phyloP scores from a whole-genome alignment of 1,140 invertebrate genomes.

The Trachelipus rathkii region DNA sequence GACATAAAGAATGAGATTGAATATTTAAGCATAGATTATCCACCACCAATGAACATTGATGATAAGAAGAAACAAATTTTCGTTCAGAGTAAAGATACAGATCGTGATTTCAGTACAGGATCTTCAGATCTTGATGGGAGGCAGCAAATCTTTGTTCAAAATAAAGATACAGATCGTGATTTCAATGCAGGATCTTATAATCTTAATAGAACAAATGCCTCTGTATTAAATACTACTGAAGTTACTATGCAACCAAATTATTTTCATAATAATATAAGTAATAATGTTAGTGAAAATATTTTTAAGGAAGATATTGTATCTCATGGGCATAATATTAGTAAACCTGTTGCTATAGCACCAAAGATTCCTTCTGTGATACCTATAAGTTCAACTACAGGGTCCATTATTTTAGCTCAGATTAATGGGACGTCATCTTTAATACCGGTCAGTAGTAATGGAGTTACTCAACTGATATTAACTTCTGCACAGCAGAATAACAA shows the following conservation, averaged over 20 bases:
- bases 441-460: constrained; percentile 26
- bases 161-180: no score
- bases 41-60: not conserved
- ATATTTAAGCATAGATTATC: not conserved
- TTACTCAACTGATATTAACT: constrained; percentile 34
- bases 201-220: no score
- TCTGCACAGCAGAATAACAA: constrained; percentile 16
- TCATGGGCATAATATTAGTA: constrained; percentile 9
- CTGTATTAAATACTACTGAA: not conserved
- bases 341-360: constrained; percentile 38
- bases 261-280: constrained; percentile 16
- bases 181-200: no score
- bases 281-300: not conserved
- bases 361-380: constrained; percentile 36
- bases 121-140: not conserved
- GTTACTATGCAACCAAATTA: not conserved
- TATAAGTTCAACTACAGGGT: constrained; percentile 38
- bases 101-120: not conserved
- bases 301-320: not conserved
- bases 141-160: no score
- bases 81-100: not conserved
- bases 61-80: constrained; percentile 13
- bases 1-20: not conserved
- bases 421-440: constrained; percentile 37
- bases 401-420: constrained; percentile 26